A percentile compares a stretch with the other conserved stretches of the same genome.
Conservation (phyloP, 1,140 invertebrate genomes). For the Zaprionus africanus region DNA sequence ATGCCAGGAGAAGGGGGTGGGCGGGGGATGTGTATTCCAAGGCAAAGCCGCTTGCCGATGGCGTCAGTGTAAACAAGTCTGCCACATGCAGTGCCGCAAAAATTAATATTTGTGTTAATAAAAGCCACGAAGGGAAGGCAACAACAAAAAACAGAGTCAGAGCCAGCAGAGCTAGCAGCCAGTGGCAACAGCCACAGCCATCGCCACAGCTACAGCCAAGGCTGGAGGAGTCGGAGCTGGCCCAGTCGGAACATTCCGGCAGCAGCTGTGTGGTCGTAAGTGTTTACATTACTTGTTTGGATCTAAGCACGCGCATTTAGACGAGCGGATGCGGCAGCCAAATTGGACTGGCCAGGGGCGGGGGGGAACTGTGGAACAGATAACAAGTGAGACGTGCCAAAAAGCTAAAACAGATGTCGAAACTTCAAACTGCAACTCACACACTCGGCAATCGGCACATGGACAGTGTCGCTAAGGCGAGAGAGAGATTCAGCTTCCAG, state of each 20-base stretch:
- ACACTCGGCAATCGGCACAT: constrained; percentile 18
- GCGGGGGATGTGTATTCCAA: not conserved
- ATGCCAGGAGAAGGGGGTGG: not conserved
- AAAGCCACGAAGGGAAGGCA: constrained; percentile 49
- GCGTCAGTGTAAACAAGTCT: constrained; percentile 75
- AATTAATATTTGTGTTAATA: constrained; percentile 83
- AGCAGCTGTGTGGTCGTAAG: constrained; percentile 79
- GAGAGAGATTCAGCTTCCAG: constrained; percentile 5
- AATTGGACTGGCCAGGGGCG: constrained; percentile 17
- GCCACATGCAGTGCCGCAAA: constrained; percentile 76
- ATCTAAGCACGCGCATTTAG: constrained; percentile 73
- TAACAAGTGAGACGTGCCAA: constrained; percentile 72
- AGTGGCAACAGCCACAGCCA: constrained; percentile 7
- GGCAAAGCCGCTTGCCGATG: constrained; percentile 43
- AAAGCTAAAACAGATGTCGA: constrained; percentile 61
- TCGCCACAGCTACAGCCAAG: not conserved
- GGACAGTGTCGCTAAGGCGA: constrained; percentile 27
- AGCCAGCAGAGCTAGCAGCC: not conserved
- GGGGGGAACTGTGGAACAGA: constrained; percentile 23
- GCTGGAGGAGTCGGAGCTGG: constrained; percentile 12
- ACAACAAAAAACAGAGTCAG: constrained; percentile 10
- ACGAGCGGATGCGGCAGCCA: constrained; percentile 36
- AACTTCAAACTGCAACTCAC: constrained; percentile 34
- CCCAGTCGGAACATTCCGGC: constrained; percentile 34
- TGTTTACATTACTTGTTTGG: constrained; percentile 80